These are phyloP conservation scores for Macaca mulatta DNA, from an alignment of 2,113 vertebrate species.

Conservation along the genomic window DNA sequence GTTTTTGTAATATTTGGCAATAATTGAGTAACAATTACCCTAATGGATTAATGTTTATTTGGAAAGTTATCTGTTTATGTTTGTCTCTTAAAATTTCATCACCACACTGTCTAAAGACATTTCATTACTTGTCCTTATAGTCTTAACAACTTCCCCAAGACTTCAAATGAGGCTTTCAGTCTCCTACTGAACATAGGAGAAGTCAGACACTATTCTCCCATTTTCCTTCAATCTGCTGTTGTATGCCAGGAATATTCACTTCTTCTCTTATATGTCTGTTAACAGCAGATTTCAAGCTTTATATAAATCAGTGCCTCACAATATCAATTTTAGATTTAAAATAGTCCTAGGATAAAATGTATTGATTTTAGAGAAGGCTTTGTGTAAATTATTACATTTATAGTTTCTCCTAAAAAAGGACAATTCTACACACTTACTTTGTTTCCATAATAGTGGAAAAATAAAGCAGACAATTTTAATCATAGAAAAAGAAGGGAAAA, in stretches of 20 bases:
- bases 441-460: not conserved
- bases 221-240: not conserved
- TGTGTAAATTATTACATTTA: not conserved
- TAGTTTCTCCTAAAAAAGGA: not conserved
- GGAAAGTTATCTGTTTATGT: not conserved
- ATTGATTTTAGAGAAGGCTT: constrained; percentile 16
- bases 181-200: not conserved
- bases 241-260: not conserved
- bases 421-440: not conserved
- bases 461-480: not conserved
- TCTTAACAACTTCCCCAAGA: not conserved
- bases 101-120: not conserved
- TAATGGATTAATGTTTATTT: not conserved
- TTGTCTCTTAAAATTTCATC: not conserved
- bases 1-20: not conserved
- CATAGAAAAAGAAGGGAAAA: not conserved
- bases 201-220: not conserved
- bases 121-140: not conserved
- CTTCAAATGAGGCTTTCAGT: not conserved
- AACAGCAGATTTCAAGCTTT: constrained; percentile 6
- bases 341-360: not conserved
- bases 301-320: not conserved
- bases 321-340: constrained; percentile 25
- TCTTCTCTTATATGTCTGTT: not conserved
- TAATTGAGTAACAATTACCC: not conserved